Conservation (phyloP, 2,888 invertebrate genomes). For the Tachystola acroxantha region DNA sequence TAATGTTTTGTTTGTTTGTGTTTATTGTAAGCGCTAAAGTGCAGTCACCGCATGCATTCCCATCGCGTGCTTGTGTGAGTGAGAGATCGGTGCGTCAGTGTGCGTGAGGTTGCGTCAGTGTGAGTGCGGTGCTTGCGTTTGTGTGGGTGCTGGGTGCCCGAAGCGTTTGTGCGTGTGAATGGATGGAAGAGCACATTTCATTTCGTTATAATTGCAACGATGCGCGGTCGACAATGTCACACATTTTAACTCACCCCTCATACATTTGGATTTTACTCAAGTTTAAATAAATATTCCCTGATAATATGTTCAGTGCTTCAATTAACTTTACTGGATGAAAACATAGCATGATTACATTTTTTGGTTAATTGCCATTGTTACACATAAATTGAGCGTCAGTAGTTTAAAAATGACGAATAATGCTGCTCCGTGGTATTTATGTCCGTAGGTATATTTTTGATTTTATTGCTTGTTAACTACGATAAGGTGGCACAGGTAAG, state of each 20-base stretch:
- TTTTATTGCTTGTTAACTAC: conserved; percentile 67
- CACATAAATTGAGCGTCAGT: neutral
- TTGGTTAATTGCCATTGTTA: no score
- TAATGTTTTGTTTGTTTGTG: conserved; percentile 75
- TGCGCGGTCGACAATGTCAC: conserved; percentile 71
- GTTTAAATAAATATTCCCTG: conserved; percentile 17
- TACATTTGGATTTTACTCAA: conserved; percentile 35
- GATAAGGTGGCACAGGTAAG: conserved; percentile 66
- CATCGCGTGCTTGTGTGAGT: conserved; percentile 55
- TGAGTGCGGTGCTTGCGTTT: conserved; percentile 41
- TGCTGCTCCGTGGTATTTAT: conserved; percentile 10
- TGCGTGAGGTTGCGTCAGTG: conserved; percentile 43
- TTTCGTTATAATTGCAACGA: conserved; percentile 74
- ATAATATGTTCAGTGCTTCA: conserved; percentile 5
- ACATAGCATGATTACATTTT: neutral
- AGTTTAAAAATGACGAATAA: neutral
- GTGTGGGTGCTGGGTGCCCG: conserved; percentile 60
- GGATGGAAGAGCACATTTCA: conserved; percentile 75
- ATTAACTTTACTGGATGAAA: neutral
- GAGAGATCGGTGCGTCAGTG: conserved; percentile 26
- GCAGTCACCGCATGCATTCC: conserved; percentile 78
- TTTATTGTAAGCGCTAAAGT: conserved; percentile 75
- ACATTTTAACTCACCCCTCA: conserved; percentile 55
- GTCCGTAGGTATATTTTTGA: conserved; percentile 46
- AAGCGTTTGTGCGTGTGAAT: conserved; percentile 74